Percentiles rank a stretch among this genome's conserved stretches.
phyloP scores from a whole-genome alignment of 2,113 vertebrate species.

The Tragulus kanchil region DNA sequence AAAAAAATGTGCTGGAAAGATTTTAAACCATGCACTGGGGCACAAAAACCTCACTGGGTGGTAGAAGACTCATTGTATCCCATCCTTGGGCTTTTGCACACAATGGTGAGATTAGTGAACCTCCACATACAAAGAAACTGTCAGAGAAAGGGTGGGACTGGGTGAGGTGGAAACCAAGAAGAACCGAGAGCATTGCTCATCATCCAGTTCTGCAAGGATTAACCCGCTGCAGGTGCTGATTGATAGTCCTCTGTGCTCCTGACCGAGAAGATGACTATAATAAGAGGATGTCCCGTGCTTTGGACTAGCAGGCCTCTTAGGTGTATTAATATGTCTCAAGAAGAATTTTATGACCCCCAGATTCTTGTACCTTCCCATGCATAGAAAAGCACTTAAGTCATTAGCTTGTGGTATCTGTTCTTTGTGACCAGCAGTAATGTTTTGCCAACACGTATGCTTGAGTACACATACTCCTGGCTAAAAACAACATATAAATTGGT shows the following conservation, averaged over 20 bases:
- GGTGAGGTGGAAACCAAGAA: background rate
- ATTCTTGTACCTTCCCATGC: background rate
- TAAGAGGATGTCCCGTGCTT: background rate
- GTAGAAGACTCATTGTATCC: background rate
- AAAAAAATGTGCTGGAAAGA: background rate
- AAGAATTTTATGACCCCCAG: background rate
- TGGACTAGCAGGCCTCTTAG: background rate
- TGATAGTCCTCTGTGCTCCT: background rate
- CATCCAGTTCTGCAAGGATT: background rate
- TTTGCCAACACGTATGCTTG: background rate
- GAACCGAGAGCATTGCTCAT: background rate
- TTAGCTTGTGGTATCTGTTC: background rate
- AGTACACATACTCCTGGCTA: background rate
- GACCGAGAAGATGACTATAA: background rate
- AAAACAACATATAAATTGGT: background rate
- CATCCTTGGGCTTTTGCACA: background rate
- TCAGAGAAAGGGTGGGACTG: background rate
- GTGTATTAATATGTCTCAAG: background rate
- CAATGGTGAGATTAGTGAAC: background rate
- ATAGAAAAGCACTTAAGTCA: background rate
- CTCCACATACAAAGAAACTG: background rate
- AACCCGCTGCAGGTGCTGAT: background rate
- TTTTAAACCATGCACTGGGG: background rate
- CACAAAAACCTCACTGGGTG: background rate
- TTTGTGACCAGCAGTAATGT: background rate